Evolutionary conservation across 2,888 invertebrate species (phyloP), one percentile per base, ranked within the genome.

Genomic region (Xylota sylvarum): DNA sequence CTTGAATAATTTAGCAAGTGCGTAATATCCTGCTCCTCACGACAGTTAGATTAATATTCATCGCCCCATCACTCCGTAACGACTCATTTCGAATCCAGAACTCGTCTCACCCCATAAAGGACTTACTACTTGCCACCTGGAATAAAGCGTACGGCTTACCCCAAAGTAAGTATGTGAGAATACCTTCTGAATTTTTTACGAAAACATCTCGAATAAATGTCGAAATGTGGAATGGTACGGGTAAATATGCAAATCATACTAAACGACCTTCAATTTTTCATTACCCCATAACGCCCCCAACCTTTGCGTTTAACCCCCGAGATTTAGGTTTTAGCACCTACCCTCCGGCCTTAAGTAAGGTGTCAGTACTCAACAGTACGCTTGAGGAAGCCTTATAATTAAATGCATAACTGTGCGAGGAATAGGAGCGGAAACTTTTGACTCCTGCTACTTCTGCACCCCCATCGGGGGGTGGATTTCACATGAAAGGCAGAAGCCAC

Each of bases 211-310:
- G 69, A 82, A 74, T 78, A 70, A 86, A 86, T 73, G 72, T 69
- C 23, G 77, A 72, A 86, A 72, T 69, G 23, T 23, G 72, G 77
- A 62, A 67, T 62, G 73, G 35, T 67, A 52, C 60, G 67, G 70
- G 60, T 69, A 73, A 73, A 82, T 86, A 88, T 88, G 89, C 82
- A 89, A 88, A 89, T 89, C 80, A 88, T 85, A 69, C 74, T 85
- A 85, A 88, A 88, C 87, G 88, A 83, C 86, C 86, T 88, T 88
- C 85, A 87, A 88, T 84, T 77, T 82, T 88, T 88, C 86, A 85
- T 85, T 74, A 62, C 69, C 55, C 67, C 50, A 77, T 76, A 56
- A 64, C 35, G 77, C 46, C 50, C 79, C 73, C 52, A 64, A 88
- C 50, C 56, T 56, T 43, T 69, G 17, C 60, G 56, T 73, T 81